Percentiles rank a stretch among this genome's conserved stretches.
Evolutionary conservation across 1,140 invertebrate species (phyloP).

Genomic region (Pristionchus pacificus): DNA sequence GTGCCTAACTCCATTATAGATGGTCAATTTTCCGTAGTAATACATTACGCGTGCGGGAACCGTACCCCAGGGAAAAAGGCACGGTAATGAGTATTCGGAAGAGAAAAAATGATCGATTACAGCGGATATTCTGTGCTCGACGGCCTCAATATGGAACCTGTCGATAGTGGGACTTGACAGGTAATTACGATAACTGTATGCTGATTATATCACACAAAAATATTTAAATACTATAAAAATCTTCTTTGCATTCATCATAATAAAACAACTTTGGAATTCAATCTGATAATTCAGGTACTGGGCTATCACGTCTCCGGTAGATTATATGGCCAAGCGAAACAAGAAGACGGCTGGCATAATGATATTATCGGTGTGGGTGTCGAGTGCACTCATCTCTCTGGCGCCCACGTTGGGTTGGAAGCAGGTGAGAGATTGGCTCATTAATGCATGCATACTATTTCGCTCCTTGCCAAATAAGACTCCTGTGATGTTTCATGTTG

Average conservation of each 20-base stretch:
- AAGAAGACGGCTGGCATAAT: slow-evolving; percentile 50
- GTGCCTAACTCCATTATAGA: too few relatives aligned
- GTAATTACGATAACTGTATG: too few relatives aligned
- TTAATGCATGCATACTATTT: too few relatives aligned
- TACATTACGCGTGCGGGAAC: too few relatives aligned
- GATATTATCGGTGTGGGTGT: slow-evolving; percentile 55
- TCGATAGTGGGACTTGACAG: slow-evolving; percentile 54
- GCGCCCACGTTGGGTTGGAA: slow-evolving; percentile 57
- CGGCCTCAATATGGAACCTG: slow-evolving; percentile 55
- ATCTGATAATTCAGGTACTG: slow-evolving; percentile 36
- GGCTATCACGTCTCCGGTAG: slow-evolving; percentile 56
- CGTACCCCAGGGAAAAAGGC: too few relatives aligned
- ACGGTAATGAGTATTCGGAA: too few relatives aligned
- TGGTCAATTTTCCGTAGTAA: too few relatives aligned
- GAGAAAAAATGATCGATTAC: slow-evolving; percentile 14
- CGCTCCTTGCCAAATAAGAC: too few relatives aligned
- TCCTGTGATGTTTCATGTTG: too few relatives aligned
- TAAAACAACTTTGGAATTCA: neutral
- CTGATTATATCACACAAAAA: too few relatives aligned
- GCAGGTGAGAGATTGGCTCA: slow-evolving; percentile 45
- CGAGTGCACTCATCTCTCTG: slow-evolving; percentile 50
- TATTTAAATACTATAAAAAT: too few relatives aligned
- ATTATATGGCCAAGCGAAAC: slow-evolving; percentile 48
- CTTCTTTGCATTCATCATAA: too few relatives aligned
- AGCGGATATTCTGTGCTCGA: slow-evolving; percentile 57